phyloP scores from a whole-genome alignment of 2,888 invertebrate species.

The Epicampocera succincta region DNA sequence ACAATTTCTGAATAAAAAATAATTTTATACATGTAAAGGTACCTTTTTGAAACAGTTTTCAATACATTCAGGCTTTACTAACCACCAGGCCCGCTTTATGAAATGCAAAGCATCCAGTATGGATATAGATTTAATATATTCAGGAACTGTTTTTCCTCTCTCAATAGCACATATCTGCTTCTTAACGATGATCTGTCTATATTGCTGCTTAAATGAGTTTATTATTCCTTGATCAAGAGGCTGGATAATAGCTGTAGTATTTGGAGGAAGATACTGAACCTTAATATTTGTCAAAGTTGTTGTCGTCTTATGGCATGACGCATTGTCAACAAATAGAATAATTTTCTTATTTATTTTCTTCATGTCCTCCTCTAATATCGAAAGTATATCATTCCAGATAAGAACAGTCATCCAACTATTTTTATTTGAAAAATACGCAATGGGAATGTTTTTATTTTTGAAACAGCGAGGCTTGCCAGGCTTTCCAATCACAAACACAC shows the following conservation, averaged over 20 bases:
- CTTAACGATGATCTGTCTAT: too few relatives aligned
- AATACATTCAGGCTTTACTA: constrained; percentile 3
- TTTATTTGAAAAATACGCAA: constrained; percentile 48
- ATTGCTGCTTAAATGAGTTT: too few relatives aligned
- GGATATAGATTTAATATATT: too few relatives aligned
- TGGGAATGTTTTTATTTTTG: constrained; percentile 54
- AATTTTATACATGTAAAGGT: too few relatives aligned
- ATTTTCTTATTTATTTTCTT: constrained; percentile 25
- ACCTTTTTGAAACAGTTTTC: constrained; percentile 17
- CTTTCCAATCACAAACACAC: constrained; percentile 42
- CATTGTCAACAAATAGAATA: constrained; percentile 46
- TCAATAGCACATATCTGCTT: too few relatives aligned
- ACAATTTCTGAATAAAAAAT: too few relatives aligned
- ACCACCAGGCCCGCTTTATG: constrained; percentile 20
- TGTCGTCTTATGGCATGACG: constrained; percentile 18
- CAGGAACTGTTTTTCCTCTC: too few relatives aligned
- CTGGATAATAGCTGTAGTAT: too few relatives aligned
- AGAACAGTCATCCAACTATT: constrained; percentile 46
- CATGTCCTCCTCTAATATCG: constrained; percentile 34
- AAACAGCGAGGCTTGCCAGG: constrained; percentile 47
- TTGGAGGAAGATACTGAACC: background rate
- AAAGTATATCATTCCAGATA: constrained; percentile 48
- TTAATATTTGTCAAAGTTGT: constrained; percentile 8
- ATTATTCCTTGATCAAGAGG: too few relatives aligned
- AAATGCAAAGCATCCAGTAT: constrained; percentile 32